These are phyloP conservation scores for Eristalinus sepulchralis DNA, from an alignment of 2,888 invertebrate species.

Conservation along the genomic window DNA sequence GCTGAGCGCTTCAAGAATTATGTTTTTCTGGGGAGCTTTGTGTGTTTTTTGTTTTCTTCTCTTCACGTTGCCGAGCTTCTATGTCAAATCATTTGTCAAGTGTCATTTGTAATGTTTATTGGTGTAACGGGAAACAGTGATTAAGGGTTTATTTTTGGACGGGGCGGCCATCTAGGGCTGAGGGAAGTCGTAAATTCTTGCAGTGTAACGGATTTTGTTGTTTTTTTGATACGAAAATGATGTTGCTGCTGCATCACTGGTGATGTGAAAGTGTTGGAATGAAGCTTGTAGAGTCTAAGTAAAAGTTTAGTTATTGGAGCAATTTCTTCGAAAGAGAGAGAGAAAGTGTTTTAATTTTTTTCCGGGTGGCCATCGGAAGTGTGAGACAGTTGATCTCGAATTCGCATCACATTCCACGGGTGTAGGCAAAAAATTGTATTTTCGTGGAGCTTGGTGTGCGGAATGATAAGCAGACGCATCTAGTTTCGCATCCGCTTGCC, in stretches of 20 bases:
- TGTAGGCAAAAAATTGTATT: not conserved
- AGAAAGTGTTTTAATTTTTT: not conserved
- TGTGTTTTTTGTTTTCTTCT: not conserved
- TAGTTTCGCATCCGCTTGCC: not conserved
- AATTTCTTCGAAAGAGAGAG: not conserved
- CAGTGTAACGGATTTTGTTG: not conserved
- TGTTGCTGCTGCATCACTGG: not conserved
- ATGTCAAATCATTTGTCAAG: slow-evolving; percentile 17
- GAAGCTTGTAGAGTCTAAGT: not conserved
- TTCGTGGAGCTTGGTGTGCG: not conserved
- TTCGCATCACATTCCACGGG: not conserved
- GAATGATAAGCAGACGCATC: not conserved
- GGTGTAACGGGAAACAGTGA: not conserved
- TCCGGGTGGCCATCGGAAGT: not conserved
- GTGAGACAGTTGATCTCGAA: not conserved
- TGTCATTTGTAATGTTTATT: not conserved
- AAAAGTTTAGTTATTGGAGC: not conserved
- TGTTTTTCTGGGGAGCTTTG: not conserved
- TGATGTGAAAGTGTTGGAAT: slow-evolving; percentile 20
- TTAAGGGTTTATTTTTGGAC: slow-evolving; percentile 15
- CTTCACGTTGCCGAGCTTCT: not conserved
- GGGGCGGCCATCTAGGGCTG: not conserved
- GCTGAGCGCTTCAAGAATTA: slow-evolving; percentile 2
- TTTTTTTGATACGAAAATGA: not conserved
- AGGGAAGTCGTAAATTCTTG: slow-evolving; percentile 17